A percentile compares a stretch with the other conserved stretches of the same genome.
Evolutionary conservation across 2,797 vertebrate species (phyloP).

Genomic region (Bucorvus abyssinicus): DNA sequence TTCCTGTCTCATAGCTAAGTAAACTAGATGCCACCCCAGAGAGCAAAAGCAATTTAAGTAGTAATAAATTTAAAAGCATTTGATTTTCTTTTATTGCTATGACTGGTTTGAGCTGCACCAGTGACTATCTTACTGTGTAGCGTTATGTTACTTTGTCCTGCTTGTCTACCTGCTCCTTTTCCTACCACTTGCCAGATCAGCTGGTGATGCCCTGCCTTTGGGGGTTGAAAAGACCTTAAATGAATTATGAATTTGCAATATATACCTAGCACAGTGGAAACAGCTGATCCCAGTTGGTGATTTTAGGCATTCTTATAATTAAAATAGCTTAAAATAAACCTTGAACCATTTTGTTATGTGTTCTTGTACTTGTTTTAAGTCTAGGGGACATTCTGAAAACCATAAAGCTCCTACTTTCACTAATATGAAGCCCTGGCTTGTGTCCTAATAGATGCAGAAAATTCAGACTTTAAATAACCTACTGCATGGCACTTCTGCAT

Average conservation of each 20-base stretch:
- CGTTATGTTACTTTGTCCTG: neutral
- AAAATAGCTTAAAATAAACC: neutral
- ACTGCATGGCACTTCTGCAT: neutral
- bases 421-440: neutral
- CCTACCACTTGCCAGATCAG: neutral
- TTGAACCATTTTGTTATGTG: neutral
- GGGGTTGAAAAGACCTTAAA: neutral
- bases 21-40: neutral
- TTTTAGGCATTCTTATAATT: neutral
- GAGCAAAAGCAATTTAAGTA: constrained; percentile 5
- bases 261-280: neutral
- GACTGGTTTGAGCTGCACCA: neutral
- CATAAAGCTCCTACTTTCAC: neutral
- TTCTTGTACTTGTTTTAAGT: neutral
- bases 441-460: neutral
- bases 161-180: neutral
- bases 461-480: neutral
- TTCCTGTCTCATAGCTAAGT: neutral
- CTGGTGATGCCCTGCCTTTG: neutral
- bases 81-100: neutral
- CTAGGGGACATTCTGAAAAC: neutral
- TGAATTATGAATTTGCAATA: neutral
- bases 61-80: constrained; percentile 34
- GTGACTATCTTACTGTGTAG: neutral
- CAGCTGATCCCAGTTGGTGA: neutral